These are phyloP conservation scores for Stomorhina lunata DNA, from an alignment of 2,888 invertebrate species.

Conservation along the genomic window DNA sequence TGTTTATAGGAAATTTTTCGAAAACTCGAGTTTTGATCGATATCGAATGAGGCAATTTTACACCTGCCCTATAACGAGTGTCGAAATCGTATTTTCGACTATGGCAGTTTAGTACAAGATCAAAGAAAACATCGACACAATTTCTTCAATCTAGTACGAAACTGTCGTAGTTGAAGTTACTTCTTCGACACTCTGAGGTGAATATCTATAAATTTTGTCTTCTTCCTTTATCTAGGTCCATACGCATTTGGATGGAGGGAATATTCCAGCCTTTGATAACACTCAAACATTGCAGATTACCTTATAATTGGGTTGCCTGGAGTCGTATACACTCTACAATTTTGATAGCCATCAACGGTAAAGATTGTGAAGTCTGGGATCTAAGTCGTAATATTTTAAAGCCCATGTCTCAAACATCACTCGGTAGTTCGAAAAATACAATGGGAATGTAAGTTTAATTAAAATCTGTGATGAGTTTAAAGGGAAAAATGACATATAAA, in stretches of 20 bases:
- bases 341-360: constrained; percentile 84
- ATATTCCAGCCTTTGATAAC: constrained; percentile 84
- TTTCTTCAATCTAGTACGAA: no score
- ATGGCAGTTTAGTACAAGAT: no score
- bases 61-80: no score
- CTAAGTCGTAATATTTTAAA: constrained; percentile 86
- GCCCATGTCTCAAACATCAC: constrained; percentile 79
- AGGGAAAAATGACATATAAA: background rate
- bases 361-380: constrained; percentile 89
- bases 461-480: background rate
- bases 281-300: constrained; percentile 79
- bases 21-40: no score
- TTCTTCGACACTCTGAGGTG: no score
- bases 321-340: constrained; percentile 88
- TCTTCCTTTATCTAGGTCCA: constrained; percentile 77
- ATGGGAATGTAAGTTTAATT: constrained; percentile 69
- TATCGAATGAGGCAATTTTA: no score
- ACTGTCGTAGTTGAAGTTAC: no score
- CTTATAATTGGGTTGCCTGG: constrained; percentile 84
- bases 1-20: no score
- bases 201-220: no score
- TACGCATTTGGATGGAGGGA: constrained; percentile 88
- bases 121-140: no score
- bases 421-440: constrained; percentile 73
- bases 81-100: no score